A percentile compares a stretch with the other conserved stretches of the same genome.
Evolutionary conservation across 1,140 invertebrate species (phyloP).

Genomic region (Drosophila pectinifera): DNA sequence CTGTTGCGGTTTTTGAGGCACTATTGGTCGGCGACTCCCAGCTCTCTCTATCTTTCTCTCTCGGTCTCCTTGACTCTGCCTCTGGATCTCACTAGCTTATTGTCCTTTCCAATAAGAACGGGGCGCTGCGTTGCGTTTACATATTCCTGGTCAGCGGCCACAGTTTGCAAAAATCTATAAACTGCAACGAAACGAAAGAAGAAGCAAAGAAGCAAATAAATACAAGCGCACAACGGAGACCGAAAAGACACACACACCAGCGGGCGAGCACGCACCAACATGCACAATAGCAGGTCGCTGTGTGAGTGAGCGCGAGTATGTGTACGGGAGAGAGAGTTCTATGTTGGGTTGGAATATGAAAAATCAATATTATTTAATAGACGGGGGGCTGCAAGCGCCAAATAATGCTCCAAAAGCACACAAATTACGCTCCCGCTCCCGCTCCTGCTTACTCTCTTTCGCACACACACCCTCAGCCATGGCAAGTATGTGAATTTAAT

Average conservation of each 20-base stretch:
- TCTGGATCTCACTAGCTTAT: constrained; percentile 26
- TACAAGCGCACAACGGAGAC: constrained; percentile 65
- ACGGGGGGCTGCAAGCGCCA: constrained; percentile 53
- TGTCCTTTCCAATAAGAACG: constrained; percentile 68
- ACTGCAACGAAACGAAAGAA: constrained; percentile 76
- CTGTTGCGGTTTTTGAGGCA: constrained; percentile 55
- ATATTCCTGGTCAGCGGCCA: constrained; percentile 79
- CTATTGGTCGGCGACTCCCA: constrained; percentile 66
- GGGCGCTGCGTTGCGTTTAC: constrained; percentile 74
- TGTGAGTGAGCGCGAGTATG: constrained; percentile 42
- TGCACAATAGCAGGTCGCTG: constrained; percentile 33
- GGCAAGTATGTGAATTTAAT: constrained; percentile 61
- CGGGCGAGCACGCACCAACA: constrained; percentile 43
- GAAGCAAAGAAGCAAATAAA: constrained; percentile 65
- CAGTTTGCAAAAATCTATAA: constrained; percentile 84
- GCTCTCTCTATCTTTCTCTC: constrained; percentile 9
- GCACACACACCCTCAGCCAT: constrained; percentile 9
- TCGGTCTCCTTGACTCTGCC: constrained; percentile 18
- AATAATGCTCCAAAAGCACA: constrained; percentile 65
- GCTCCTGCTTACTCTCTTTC: constrained; percentile 35
- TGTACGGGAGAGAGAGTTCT: constrained; percentile 46
- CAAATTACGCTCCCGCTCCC: constrained; percentile 33
- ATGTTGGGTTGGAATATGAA: constrained; percentile 72
- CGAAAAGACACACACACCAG: constrained; percentile 51
- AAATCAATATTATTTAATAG: constrained; percentile 84